Base-by-base conservation (phyloP, 2,113 vertebrate genomes). In the Melospiza georgiana region DNA sequence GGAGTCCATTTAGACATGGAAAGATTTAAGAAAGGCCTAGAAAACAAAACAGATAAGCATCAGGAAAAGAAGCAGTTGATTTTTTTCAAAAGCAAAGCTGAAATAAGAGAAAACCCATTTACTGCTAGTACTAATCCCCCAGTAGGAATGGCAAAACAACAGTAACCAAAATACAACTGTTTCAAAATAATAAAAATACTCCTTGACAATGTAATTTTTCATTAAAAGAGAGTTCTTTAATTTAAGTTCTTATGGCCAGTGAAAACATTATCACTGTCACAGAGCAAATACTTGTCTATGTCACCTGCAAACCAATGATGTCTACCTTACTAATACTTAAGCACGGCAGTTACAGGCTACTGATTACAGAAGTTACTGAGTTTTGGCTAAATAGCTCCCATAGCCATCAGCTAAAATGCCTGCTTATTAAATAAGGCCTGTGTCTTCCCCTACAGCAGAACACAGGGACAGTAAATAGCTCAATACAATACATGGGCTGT, bases 1-100 rank as follows among this genome's bases (percentile, higher is more conserved):
- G 96, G 98, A 97, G 95, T 98, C 98, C 98, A 98, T 98, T 97
- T 96, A 98, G 97, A 98, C 98, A 98, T 98, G 98, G 93, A 96
- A 98, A 96, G 94, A 90, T 96, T 91, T 97, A 98, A 97, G 87
- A 86, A 90, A 91, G 95, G 93, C 98, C 98, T 98, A 86, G 74
- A 95, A 96, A 96, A 84, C 95, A 84, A 97, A 97, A 77, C 0
- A 90, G 30, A 92, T 39, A 19, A 17, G 24, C 27, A 55, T 95
- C 48, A 89, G 49, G 57, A 95, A 93, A 87, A 71, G 30, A 24
- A 84, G 17, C 43, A 89, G 27, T 22, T n/a, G 5, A 39, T 61
- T 83, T 83, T 83, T 81, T 80, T 87, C 5, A 11, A 89, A 31
- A 81, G 43, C n/a, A 78, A 75, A 81, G 57, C n/a, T 25, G 24